Percentiles rank a stretch among this genome's conserved stretches.
Evolutionary conservation across 2,888 invertebrate genomes (phyloP).

Genomic region (Trichogramma evanescens): DNA sequence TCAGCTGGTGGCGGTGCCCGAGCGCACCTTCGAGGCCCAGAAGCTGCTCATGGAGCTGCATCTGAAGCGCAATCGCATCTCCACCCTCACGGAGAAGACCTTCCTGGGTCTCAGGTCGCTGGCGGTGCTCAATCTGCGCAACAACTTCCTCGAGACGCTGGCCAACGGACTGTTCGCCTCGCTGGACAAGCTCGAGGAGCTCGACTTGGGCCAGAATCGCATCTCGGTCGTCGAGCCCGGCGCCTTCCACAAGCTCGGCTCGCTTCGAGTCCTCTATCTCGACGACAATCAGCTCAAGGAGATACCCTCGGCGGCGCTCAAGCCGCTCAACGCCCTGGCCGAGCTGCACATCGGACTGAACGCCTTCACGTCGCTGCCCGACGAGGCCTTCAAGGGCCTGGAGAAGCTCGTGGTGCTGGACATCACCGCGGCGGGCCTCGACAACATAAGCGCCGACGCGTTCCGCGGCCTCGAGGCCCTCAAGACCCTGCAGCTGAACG

Average conservation of each 20-base stretch:
- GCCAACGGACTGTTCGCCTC: conserved; percentile 68
- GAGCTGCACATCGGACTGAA: conserved; percentile 80
- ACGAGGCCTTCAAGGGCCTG: conserved; percentile 72
- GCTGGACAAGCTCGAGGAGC: conserved; percentile 70
- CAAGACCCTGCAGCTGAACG: conserved; percentile 70
- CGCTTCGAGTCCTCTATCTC: conserved; percentile 72
- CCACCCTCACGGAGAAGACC: conserved; percentile 70
- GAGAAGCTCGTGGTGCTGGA: conserved; percentile 70
- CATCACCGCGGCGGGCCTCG: conserved; percentile 72
- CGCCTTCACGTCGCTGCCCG: conserved; percentile 67
- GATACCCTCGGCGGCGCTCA: conserved; percentile 69
- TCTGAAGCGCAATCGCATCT: conserved; percentile 78
- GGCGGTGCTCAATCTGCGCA: conserved; percentile 72
- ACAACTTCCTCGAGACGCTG: conserved; percentile 75
- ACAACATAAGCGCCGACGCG: conserved; percentile 69
- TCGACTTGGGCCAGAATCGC: conserved; percentile 79
- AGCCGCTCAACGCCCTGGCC: conserved; percentile 68
- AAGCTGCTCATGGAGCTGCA: conserved; percentile 76
- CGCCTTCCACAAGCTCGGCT: conserved; percentile 69
- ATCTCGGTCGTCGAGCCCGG: conserved; percentile 71
- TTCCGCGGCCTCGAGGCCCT: conserved; percentile 71
- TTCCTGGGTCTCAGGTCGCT: conserved; percentile 71
- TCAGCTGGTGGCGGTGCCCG: conserved; percentile 74
- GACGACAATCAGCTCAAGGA: conserved; percentile 76
- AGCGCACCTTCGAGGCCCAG: conserved; percentile 72